Evolutionary conservation across 1,140 invertebrate species (phyloP), one percentile per base, ranked within the genome.

Genomic region (Megalopta genalis): DNA sequence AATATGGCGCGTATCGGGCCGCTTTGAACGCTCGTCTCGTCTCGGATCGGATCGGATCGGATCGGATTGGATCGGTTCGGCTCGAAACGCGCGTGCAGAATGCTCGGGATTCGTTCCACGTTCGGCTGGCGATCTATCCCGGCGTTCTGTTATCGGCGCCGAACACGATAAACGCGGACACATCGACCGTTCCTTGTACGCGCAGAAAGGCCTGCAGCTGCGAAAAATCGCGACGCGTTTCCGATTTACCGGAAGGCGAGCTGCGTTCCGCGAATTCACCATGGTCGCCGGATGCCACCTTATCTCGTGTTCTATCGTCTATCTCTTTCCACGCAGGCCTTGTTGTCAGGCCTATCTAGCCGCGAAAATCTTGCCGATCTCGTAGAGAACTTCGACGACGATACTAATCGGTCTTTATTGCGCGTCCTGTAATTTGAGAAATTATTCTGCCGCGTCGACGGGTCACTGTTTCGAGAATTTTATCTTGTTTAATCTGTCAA

Each of bases 1-100:
- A 77, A 79, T 80, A 78, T 79, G 77, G 75, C 57, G 75, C 69
- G 77, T 74, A 67, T 67, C 52, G 25, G 16, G 54, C 18, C 39
- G 70, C 42, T 62, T 52, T 21, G n/a, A 79, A 52, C 23, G 23
- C 12, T 16, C 39, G n/a, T 12, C 10, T 46, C 42, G 10, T 66
- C 59, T 21, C 46, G 52, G 9, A 2, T 46, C 32, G 25, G n/a
- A n/a, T 57, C 8, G 52, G 18, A 16, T 54, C 52, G 6, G 14
- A 21, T 7, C 52, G 52, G 10, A 2, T 46, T n/a, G 25, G 8
- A n/a, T 57, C 8, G 54, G 21, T 21, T 57, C 21, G 8, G 18
- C 0, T 9, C 54, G 42, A 12, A 46, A 46, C 42, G 10, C 12
- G 42, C 42, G 42, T 46, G 42, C 42, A 46, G 14, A 46, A 46